Percentiles rank a stretch among this genome's conserved stretches.
Evolutionary conservation across 2,113 vertebrate genomes (phyloP).

Genomic region (Thymallus thymallus): DNA sequence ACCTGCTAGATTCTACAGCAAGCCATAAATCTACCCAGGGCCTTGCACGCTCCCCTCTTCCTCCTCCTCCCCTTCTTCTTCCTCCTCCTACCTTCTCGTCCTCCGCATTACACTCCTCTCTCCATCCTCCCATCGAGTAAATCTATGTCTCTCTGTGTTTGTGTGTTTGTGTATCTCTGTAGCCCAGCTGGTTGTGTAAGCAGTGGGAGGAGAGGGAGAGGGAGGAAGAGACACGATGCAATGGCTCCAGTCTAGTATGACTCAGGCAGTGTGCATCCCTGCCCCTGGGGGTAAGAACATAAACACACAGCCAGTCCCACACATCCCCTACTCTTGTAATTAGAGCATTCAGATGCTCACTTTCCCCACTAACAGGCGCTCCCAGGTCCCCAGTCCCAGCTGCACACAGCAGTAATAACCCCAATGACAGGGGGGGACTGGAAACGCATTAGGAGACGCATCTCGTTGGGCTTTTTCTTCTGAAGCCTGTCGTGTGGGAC

Average conservation of each 20-base stretch:
- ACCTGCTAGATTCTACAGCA: conserved; percentile 62
- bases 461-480: conserved; percentile 34
- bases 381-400: conserved; percentile 34
- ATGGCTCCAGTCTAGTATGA: conserved; percentile 50
- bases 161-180: conserved; percentile 7
- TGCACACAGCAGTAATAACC: conserved; percentile 44
- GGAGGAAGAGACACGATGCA: conserved; percentile 28
- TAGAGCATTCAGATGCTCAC: conserved; percentile 50
- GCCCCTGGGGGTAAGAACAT: conserved; percentile 31
- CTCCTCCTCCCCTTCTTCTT: not conserved
- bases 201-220: conserved; percentile 39
- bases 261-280: conserved; percentile 46
- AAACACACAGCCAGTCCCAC: conserved; percentile 26
- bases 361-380: conserved; percentile 55
- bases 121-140: conserved; percentile 26
- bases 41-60: not conserved
- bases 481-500: not conserved
- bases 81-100: conserved; percentile 5
- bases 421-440: conserved; percentile 37
- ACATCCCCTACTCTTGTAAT: conserved; percentile 44
- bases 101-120: conserved; percentile 24
- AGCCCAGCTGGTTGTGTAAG: conserved; percentile 48
- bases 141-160: conserved; percentile 5
- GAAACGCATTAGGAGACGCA: conserved; percentile 43
- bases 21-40: conserved; percentile 56